Conservation (phyloP, 2,888 invertebrate species). For the Prostheceraeus crozeri region DNA sequence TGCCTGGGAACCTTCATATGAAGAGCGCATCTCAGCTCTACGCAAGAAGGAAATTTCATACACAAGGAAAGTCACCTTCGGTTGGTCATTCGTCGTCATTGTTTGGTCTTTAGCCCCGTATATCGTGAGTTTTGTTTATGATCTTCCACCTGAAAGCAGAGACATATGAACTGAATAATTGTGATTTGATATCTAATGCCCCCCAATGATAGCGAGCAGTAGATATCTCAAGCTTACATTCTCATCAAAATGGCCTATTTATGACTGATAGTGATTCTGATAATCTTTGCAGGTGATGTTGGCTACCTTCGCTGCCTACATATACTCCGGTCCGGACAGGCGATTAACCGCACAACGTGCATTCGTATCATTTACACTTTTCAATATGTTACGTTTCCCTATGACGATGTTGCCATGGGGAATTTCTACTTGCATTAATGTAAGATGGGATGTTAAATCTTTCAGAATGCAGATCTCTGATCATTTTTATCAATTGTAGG, state of each 20-base stretch:
- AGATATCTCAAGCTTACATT: too few relatives aligned
- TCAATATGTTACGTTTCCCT: slow-evolving; percentile 43
- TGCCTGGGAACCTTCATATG: slow-evolving; percentile 40
- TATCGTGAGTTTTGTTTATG: too few relatives aligned
- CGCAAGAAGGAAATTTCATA: slow-evolving; percentile 78
- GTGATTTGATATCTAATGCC: too few relatives aligned
- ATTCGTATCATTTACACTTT: slow-evolving; percentile 45
- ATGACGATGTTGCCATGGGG: slow-evolving; percentile 21
- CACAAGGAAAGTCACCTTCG: slow-evolving; percentile 75
- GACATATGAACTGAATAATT: too few relatives aligned
- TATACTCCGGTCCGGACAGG: slow-evolving; percentile 40
- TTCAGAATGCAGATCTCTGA: slow-evolving; percentile 60
- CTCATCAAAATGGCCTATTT: too few relatives aligned
- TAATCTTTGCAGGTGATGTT: slow-evolving; percentile 5
- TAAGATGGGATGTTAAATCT: slow-evolving; percentile 53
- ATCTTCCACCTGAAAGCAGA: too few relatives aligned
- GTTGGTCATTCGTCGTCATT: slow-evolving; percentile 68
- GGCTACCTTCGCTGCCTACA: slow-evolving; percentile 39
- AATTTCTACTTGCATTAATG: slow-evolving; percentile 41
- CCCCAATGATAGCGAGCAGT: too few relatives aligned
- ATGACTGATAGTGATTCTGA: too few relatives aligned
- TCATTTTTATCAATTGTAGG: slow-evolving; percentile 33
- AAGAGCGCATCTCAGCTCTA: slow-evolving; percentile 71
- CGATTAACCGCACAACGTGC: slow-evolving; percentile 44
- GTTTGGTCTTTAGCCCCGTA: slow-evolving; percentile 92